Conservation (phyloP, 1,140 invertebrate genomes). For the Ooceraea biroi region DNA sequence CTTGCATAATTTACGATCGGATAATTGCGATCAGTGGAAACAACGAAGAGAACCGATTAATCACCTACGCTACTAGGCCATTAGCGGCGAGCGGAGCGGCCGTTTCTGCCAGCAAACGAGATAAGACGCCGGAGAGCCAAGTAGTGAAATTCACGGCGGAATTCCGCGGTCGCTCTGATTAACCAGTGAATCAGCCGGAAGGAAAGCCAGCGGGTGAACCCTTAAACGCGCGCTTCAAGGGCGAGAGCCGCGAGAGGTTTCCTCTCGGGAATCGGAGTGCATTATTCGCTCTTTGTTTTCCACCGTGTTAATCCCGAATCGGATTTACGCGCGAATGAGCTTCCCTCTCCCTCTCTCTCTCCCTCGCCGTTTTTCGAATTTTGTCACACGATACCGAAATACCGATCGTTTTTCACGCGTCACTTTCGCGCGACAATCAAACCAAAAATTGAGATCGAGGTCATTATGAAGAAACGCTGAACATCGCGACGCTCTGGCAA, state of each 20-base stretch:
- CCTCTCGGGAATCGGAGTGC: not conserved
- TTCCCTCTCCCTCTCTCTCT: not conserved
- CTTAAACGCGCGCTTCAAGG: not conserved
- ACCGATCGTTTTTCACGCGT: slow-evolving; percentile 25
- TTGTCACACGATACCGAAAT: not conserved
- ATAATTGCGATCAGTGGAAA: slow-evolving; percentile 27
- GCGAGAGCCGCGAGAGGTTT: not conserved
- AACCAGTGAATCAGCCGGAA: slow-evolving; percentile 67
- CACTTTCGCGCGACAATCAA: slow-evolving; percentile 20
- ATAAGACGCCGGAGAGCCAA: slow-evolving; percentile 24
- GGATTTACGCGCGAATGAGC: slow-evolving; percentile 9
- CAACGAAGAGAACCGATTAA: slow-evolving; percentile 64
- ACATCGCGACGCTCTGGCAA: not conserved
- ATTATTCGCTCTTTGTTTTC: not conserved
- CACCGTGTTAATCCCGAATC: not conserved
- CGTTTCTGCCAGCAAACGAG: not conserved
- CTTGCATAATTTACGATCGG: slow-evolving; percentile 18
- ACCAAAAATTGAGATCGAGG: slow-evolving; percentile 12
- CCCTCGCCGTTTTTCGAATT: not conserved
- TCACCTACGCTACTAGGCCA: not conserved
- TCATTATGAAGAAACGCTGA: not conserved
- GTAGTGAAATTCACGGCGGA: slow-evolving; percentile 6
- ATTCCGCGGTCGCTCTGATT: slow-evolving; percentile 67
- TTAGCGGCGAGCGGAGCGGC: slow-evolving; percentile 17
- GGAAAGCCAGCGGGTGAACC: not conserved